Evolutionary conservation across 2,888 invertebrate species (phyloP), one percentile per base, ranked within the genome.

Genomic region (Andrena chrysosceles): DNA sequence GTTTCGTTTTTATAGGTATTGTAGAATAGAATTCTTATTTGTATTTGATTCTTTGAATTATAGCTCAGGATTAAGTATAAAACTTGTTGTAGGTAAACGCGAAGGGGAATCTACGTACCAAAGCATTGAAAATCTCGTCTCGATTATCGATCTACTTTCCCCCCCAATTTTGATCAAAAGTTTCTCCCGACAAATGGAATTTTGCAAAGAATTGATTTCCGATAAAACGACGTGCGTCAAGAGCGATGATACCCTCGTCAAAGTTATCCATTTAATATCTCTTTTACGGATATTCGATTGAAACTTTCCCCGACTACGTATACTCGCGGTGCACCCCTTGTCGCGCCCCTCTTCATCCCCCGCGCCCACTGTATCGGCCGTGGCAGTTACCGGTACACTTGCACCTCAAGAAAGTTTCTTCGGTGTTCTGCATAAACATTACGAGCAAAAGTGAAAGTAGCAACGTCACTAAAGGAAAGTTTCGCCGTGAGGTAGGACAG

Each of bases 391-490:
- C 83, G 72, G 84, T 82, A 81, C 83, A 80, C 81, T 84, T 79
- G 85, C 88, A 81, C 83, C 89, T 86, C 91, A 89, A 89, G 92
- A 93, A 93, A 93, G 91, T 93, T 93, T 91, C 90, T 87, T 85
- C 90, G 89, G 91, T 89, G 89, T 91, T 93, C 92, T 93, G 93
- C 92, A 93, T 93, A 93, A 93, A 93, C 92, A 93, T 93, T 91
- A 92, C 91, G 87, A 90, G 89, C 87, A 91, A 93, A 90, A 93
- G 93, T 91, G 93, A 93, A 93, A 93, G 93, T 92, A 90, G 90
- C 87, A 86, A 86, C 90, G 90, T 88, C 89, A 82, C 88, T 83
- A 63, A 85, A 83, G 85, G 83, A 86, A 88, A 88, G 87, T 88
- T 88, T 88, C 84, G 72, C 73, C 79, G 81, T 56, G 74, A 84